These are phyloP conservation scores for Xiphorhynchus erythropygius DNA, from an alignment of 2,797 vertebrate genomes.

Conservation along the genomic window DNA sequence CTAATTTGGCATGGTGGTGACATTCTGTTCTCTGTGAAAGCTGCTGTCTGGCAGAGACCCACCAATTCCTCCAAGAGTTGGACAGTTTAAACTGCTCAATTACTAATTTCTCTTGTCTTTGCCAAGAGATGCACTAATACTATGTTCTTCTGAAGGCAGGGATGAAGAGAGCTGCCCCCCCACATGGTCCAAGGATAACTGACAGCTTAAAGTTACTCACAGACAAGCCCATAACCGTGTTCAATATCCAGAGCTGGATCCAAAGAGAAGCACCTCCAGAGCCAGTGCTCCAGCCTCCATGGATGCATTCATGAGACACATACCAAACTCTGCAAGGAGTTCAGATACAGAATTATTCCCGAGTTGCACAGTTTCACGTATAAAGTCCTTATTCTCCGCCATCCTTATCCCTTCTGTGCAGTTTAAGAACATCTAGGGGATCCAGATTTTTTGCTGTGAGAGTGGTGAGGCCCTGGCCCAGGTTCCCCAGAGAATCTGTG, in stretches of 20 bases:
- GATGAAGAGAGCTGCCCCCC: background rate
- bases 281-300: background rate
- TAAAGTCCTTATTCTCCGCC: background rate
- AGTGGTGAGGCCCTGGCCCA: fast-evolving
- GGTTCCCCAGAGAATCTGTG: background rate
- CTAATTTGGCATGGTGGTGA: background rate
- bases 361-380: background rate
- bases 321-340: background rate
- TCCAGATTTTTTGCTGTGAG: background rate
- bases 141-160: background rate
- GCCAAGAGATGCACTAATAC: background rate
- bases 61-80: background rate
- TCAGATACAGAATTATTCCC: background rate
- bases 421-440: background rate
- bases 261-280: background rate
- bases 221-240: background rate
- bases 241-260: background rate
- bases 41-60: background rate
- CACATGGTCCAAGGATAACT: background rate
- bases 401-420: background rate
- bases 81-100: background rate
- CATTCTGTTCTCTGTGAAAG: background rate
- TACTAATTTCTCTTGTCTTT: background rate
- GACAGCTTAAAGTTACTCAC: background rate
- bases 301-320: fast-evolving